A percentile compares a stretch with the other conserved stretches of the same genome.
These are phyloP conservation scores for Cephus sareptanus DNA, from an alignment of 2,888 invertebrate genomes.

Conservation along the genomic window DNA sequence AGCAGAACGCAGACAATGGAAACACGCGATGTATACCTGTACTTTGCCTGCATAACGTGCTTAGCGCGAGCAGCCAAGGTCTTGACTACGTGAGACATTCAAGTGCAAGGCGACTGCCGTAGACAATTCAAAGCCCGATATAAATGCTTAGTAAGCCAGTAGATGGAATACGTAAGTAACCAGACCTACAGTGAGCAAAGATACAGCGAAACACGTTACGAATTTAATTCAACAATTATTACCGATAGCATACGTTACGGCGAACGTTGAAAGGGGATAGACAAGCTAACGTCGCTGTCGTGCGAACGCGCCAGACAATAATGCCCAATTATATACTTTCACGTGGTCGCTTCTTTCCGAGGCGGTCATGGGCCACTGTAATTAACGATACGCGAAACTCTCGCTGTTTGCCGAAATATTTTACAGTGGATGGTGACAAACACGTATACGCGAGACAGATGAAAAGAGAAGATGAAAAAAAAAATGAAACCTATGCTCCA, in stretches of 20 bases:
- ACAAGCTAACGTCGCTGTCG: background rate
- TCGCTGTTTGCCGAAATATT: background rate
- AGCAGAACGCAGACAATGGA: background rate
- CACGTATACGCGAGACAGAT: background rate
- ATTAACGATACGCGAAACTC: background rate
- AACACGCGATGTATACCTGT: background rate
- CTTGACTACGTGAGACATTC: background rate
- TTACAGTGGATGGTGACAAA: background rate
- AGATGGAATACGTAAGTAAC: background rate
- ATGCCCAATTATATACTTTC: background rate
- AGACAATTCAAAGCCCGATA: background rate
- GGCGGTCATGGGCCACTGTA: background rate
- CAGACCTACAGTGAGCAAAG: background rate
- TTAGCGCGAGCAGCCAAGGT: background rate
- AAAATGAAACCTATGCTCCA: background rate
- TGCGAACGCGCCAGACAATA: background rate
- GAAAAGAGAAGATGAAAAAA: background rate
- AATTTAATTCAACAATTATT: background rate
- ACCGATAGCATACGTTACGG: background rate
- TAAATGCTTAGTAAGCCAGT: background rate
- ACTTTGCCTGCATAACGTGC: background rate
- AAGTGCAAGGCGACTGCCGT: constrained; percentile 6
- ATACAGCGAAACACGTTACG: background rate
- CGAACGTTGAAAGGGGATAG: background rate
- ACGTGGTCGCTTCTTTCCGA: background rate